Evolutionary conservation across 2,888 invertebrate species (phyloP), one percentile per base, ranked within the genome.

Genomic region (Nomada hirtipes): DNA sequence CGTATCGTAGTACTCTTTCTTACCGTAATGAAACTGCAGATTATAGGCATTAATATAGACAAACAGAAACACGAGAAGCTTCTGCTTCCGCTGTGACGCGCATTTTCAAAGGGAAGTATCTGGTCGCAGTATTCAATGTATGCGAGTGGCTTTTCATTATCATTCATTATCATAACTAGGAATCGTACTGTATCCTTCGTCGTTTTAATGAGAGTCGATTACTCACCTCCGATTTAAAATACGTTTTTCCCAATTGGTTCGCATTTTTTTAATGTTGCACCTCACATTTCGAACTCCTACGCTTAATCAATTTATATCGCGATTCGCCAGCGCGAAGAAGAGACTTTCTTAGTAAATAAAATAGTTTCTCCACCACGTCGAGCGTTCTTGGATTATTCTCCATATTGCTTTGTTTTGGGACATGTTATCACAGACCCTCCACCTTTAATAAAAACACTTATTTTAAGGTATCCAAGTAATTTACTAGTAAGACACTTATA

Each of bases 81-180:
- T 73, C 67, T 42, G 23, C 55, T 55, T 47, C 15, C 15, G 47
- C 47, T 47, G 55, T 68, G 60, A 23, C 47, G 50, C 29, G 69
- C 64, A 67, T 29, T 61, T 65, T 63, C 52, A 42, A 68, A 75
- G 70, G 72, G 68, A 75, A 79, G 78, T 63, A 72, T 80, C 59
- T 65, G 75, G 47, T 78, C 59, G 78, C 67, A 60, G 52, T 67
- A 75, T 64, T 75, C 73, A 47, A 42, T 26, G 55, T 57, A 67
- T 29, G 52, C 80, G 77, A 88, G 87, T 88, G 87, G 87, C 87
- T 88, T 83, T 78, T 88, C 87, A 88, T 87, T 80, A 75, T 88
- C 80, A 79, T 81, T 67, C 63, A 74, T 84, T 88, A 73, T 87
- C 83, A 67, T 18, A 36, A 67, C 10, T 65, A 47, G 29, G 68